Conservation (phyloP, 2,113 vertebrate genomes). For the Suricata suricatta region DNA sequence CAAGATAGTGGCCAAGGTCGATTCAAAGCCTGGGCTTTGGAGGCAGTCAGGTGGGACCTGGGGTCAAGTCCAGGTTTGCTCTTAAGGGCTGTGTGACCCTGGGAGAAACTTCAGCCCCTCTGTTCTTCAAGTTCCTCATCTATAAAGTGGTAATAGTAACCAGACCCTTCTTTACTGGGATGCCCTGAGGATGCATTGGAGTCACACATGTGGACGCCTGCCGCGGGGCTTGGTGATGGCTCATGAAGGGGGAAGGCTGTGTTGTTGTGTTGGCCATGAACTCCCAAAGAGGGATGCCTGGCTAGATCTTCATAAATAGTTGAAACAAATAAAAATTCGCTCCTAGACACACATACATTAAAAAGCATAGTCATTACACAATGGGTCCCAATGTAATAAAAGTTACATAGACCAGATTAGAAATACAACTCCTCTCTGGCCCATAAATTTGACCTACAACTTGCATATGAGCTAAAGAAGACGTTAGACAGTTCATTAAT, state of each 20-base stretch:
- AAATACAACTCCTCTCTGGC: not conserved
- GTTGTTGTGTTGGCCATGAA: rapidly evolving
- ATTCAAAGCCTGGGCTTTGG: not conserved
- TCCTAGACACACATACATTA: not conserved
- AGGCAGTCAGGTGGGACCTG: not conserved
- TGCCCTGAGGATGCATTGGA: not conserved
- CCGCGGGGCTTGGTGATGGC: rapidly evolving
- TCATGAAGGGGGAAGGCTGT: not conserved
- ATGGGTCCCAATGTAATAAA: not conserved
- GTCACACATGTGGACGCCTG: rapidly evolving
- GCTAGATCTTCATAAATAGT: not conserved
- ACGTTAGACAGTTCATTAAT: not conserved
- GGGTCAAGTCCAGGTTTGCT: not conserved
- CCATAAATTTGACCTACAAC: not conserved
- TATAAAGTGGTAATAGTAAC: not conserved
- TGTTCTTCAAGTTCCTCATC: not conserved
- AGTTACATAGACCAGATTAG: not conserved
- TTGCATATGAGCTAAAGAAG: not conserved
- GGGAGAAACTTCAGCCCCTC: not conserved
- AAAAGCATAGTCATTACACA: not conserved
- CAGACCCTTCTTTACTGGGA: not conserved
- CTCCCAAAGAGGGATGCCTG: not conserved
- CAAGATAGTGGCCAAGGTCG: not conserved
- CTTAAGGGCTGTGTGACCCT: not conserved
- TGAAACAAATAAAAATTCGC: not conserved